A percentile compares a stretch with the other conserved stretches of the same genome.
These are phyloP conservation scores for Tetropium fuscum DNA, from an alignment of 2,888 invertebrate species.

Conservation along the genomic window DNA sequence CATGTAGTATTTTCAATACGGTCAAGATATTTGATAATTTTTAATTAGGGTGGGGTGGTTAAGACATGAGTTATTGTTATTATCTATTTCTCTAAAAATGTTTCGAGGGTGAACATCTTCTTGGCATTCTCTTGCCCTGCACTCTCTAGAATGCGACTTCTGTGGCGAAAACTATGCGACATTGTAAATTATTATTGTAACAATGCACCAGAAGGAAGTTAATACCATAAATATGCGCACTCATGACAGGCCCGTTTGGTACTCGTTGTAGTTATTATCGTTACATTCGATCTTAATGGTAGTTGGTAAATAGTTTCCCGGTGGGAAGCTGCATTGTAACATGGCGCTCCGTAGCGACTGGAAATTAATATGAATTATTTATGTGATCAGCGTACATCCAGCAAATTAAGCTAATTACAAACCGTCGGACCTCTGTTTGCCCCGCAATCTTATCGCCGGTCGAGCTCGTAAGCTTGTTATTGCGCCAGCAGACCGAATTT, in stretches of 20 bases:
- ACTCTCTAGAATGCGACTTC: too few relatives aligned
- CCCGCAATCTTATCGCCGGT: not conserved
- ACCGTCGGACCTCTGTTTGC: not conserved
- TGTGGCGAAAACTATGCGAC: too few relatives aligned
- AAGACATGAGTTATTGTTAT: too few relatives aligned
- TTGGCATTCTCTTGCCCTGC: too few relatives aligned
- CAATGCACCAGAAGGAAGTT: not conserved
- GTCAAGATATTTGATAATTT: too few relatives aligned
- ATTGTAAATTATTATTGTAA: too few relatives aligned
- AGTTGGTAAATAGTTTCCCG: not conserved
- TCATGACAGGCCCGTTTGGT: not conserved
- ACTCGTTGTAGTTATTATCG: not conserved
- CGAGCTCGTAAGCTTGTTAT: too few relatives aligned
- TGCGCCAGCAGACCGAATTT: too few relatives aligned
- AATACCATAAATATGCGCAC: not conserved
- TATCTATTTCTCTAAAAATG: too few relatives aligned
- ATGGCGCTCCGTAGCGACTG: not conserved
- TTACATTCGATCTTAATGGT: constrained; percentile 1
- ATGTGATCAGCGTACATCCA: not conserved
- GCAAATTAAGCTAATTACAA: not conserved
- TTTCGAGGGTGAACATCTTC: too few relatives aligned
- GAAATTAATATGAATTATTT: not conserved
- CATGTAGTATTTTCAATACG: too few relatives aligned
- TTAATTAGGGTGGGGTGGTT: too few relatives aligned
- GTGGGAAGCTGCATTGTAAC: not conserved